phyloP scores from a whole-genome alignment of 2,113 vertebrate species.

The Chaetodon auriga region DNA sequence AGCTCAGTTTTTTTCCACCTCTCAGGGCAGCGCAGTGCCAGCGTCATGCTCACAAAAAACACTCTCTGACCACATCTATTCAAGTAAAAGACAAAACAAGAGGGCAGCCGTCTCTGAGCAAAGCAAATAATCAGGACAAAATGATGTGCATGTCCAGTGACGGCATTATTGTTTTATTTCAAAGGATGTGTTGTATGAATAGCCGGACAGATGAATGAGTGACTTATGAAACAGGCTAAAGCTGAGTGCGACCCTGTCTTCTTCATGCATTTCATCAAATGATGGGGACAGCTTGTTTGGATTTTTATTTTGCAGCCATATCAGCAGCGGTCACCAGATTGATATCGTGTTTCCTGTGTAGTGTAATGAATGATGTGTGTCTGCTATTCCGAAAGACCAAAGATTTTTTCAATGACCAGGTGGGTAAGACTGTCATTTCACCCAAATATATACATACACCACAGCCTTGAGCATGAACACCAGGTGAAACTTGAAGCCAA shows the following conservation, averaged over 20 bases:
- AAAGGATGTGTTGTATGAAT: neutral
- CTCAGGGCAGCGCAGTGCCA: neutral
- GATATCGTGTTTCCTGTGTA: neutral
- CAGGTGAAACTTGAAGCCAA: too few species aligned
- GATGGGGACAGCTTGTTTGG: too few species aligned
- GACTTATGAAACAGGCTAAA: too few species aligned
- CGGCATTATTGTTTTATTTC: neutral
- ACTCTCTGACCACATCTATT: neutral
- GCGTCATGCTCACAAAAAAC: conserved; percentile 6
- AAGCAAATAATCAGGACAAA: neutral
- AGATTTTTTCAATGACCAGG: neutral
- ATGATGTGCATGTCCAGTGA: neutral
- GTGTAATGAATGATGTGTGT: neutral
- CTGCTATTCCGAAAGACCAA: too few species aligned
- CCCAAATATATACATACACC: too few species aligned
- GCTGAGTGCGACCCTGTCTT: too few species aligned
- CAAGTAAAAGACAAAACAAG: conserved; percentile 14
- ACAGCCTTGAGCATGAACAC: neutral
- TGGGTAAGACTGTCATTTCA: too few species aligned
- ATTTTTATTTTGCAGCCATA: too few species aligned
- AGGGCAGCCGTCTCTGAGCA: neutral
- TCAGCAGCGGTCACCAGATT: neutral
- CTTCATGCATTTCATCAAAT: too few species aligned
- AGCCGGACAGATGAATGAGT: too few species aligned
- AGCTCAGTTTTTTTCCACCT: conserved; percentile 41